phyloP scores from a whole-genome alignment of 2,888 invertebrate genomes.

The Ophion ventricosus region DNA sequence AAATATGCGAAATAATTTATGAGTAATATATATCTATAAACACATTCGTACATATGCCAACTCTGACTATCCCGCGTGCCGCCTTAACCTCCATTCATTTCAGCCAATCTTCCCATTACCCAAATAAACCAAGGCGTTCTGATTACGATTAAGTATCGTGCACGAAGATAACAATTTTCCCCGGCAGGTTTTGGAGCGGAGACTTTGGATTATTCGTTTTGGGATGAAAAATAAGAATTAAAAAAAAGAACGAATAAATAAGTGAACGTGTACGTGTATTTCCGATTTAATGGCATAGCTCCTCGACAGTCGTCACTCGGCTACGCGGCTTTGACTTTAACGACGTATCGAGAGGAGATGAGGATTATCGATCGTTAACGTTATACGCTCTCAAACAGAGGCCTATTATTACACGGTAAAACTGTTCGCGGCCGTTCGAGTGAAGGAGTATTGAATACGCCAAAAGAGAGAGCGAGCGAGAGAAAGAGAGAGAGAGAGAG shows the following conservation, averaged over 20 bases:
- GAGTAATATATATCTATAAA: no score
- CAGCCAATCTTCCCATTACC: neutral
- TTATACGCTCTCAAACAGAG: constrained; percentile 62
- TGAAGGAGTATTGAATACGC: constrained; percentile 52
- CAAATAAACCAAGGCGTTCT: neutral
- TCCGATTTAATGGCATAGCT: constrained; percentile 58
- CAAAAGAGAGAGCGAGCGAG: constrained; percentile 17
- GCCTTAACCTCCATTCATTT: neutral
- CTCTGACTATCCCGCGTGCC: neutral
- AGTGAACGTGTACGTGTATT: constrained; percentile 15
- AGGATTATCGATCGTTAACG: constrained; percentile 68
- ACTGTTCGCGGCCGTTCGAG: constrained; percentile 57
- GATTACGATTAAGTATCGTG: neutral
- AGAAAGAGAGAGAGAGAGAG: constrained; percentile 15
- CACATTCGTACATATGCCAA: no score
- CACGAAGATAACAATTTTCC: constrained; percentile 8
- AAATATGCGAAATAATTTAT: no score
- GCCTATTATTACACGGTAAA: constrained; percentile 66
- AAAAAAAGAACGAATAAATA: constrained; percentile 24
- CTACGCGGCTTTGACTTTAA: constrained; percentile 60
- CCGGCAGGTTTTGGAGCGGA: neutral
- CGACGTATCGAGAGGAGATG: constrained; percentile 66
- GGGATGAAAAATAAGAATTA: neutral
- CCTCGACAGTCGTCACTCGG: constrained; percentile 58
- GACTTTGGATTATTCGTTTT: neutral